Conservation (phyloP, 2,797 vertebrate genomes). For the Distichodus sexfasciatus region DNA sequence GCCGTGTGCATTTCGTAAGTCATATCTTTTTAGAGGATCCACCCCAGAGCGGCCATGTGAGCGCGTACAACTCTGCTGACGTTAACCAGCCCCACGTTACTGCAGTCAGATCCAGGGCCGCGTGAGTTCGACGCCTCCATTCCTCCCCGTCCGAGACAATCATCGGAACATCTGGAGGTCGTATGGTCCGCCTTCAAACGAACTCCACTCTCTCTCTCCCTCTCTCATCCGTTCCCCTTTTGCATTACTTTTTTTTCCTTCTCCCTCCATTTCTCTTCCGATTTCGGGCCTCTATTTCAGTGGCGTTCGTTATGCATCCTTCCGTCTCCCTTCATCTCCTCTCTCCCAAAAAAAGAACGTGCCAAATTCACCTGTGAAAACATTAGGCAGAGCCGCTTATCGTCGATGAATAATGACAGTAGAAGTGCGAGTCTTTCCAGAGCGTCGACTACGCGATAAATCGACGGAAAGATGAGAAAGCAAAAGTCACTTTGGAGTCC, state of each 20-base stretch:
- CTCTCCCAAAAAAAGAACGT: slow-evolving; percentile 27
- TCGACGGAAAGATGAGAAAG: neutral
- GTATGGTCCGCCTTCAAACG: slow-evolving; percentile 49
- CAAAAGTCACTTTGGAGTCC: neutral
- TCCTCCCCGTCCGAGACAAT: slow-evolving; percentile 40
- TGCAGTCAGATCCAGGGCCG: slow-evolving; percentile 16
- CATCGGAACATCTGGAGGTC: slow-evolving; percentile 64
- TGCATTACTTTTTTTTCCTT: slow-evolving; percentile 19
- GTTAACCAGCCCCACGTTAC: slow-evolving; percentile 17
- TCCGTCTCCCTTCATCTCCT: slow-evolving; percentile 3
- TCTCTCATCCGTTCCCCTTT: slow-evolving; percentile 27
- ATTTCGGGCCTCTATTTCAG: neutral
- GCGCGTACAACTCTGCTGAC: neutral
- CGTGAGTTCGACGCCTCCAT: slow-evolving; percentile 19
- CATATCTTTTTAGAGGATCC: too few species aligned
- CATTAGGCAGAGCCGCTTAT: neutral
- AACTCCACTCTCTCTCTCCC: slow-evolving; percentile 16
- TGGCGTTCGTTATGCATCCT: neutral
- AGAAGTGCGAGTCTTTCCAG: neutral
- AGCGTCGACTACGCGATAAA: neutral
- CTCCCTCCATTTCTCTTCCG: slow-evolving; percentile 19
- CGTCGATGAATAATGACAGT: neutral
- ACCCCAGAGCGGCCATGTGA: too few species aligned
- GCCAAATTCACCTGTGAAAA: slow-evolving; percentile 54
- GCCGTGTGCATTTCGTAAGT: too few species aligned